phyloP scores from a whole-genome alignment of 1,140 invertebrate species.

The Dendroctonus valens region DNA sequence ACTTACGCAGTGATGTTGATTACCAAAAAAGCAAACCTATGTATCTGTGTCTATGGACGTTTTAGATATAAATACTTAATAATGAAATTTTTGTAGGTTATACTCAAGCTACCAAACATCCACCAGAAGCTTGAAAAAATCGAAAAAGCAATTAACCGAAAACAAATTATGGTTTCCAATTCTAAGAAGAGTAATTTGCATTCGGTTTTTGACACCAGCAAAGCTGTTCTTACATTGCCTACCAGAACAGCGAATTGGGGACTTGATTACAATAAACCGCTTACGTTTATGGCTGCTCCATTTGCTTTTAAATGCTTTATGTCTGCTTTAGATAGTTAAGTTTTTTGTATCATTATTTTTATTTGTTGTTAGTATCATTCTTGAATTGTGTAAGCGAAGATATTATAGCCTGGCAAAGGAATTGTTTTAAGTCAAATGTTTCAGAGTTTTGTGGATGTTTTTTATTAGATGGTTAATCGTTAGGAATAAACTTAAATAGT shows the following conservation, averaged over 20 bases:
- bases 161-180: constrained; percentile 43
- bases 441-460: no score
- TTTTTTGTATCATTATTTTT: no score
- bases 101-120: constrained; percentile 40
- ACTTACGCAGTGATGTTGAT: background rate
- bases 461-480: no score
- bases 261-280: constrained; percentile 41
- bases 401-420: no score
- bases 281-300: constrained; percentile 44
- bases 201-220: constrained; percentile 36
- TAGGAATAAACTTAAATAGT: no score
- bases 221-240: constrained; percentile 34
- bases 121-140: constrained; percentile 39
- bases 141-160: constrained; percentile 36
- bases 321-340: no score
- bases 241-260: constrained; percentile 44
- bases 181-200: constrained; percentile 12
- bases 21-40: background rate
- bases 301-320: constrained; percentile 32
- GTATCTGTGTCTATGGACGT: no score
- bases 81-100: constrained; percentile 15
- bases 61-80: background rate
- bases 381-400: no score
- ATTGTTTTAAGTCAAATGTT: no score
- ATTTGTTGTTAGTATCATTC: no score